These are phyloP conservation scores for Poeciliopsis infans DNA, from an alignment of 2,797 vertebrate species.

Conservation along the genomic window DNA sequence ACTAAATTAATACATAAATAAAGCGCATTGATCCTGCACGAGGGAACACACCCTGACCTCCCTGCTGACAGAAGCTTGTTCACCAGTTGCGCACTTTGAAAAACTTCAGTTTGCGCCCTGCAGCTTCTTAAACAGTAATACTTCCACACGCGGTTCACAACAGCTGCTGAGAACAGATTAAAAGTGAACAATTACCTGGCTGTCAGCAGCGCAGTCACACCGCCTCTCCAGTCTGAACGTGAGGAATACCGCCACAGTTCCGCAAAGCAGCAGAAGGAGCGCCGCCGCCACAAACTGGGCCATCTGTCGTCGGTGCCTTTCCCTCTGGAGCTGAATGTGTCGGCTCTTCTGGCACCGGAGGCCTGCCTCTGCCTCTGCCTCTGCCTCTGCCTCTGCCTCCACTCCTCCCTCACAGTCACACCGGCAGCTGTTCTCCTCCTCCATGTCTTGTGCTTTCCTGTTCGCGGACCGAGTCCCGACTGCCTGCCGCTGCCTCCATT, in stretches of 20 bases:
- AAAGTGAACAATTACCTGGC: conserved; percentile 22
- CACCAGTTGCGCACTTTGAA: neutral
- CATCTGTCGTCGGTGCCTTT: neutral
- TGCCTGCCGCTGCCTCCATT: conserved; percentile 20
- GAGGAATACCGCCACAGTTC: neutral
- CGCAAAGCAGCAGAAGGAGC: neutral
- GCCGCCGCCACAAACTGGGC: accelerated
- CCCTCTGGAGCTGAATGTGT: neutral
- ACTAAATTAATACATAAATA: neutral
- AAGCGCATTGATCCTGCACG: neutral
- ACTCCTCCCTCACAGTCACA: neutral
- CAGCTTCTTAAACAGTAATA: neutral
- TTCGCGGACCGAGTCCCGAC: neutral
- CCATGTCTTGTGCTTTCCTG: conserved; percentile 32
- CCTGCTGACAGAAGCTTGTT: too few species aligned
- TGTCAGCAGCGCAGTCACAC: neutral
- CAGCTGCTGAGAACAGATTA: neutral
- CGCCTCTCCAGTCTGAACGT: neutral
- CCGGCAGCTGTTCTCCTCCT: neutral
- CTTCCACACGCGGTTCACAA: neutral
- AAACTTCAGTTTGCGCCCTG: neutral
- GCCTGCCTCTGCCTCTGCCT: neutral
- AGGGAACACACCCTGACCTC: neutral
- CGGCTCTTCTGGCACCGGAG: neutral
- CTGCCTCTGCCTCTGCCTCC: neutral